phyloP scores from a whole-genome alignment of 2,113 vertebrate species.

The Callorhinus ursinus region DNA sequence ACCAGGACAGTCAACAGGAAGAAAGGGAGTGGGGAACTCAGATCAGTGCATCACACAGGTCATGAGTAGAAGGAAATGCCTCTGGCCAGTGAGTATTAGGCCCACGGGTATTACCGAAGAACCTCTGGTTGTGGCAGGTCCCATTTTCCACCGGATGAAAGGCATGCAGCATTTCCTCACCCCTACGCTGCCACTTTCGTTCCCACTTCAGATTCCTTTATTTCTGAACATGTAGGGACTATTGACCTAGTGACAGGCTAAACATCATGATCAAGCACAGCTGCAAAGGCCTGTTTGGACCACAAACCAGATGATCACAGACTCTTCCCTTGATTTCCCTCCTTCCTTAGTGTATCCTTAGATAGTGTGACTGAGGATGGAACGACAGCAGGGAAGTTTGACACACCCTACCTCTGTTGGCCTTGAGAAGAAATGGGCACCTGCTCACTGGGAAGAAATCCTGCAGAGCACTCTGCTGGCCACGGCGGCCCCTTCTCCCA shows the following conservation, averaged over 20 bases:
- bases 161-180: not conserved
- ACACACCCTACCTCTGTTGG: not conserved
- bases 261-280: rapidly evolving
- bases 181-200: not conserved
- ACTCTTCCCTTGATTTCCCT: not conserved
- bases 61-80: rapidly evolving
- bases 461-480: not conserved
- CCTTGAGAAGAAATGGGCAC: not conserved
- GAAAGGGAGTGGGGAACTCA: not conserved
- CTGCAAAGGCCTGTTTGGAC: too few species aligned
- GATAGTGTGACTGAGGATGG: not conserved
- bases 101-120: not conserved
- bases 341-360: not conserved
- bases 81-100: rapidly evolving
- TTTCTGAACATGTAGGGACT: not conserved
- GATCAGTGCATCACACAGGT: too few species aligned
- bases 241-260: too few species aligned
- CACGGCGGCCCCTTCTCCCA: rapidly evolving
- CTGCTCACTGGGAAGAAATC: not conserved
- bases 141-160: not conserved
- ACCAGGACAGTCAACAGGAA: not conserved
- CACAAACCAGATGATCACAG: not conserved
- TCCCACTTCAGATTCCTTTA: not conserved
- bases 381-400: not conserved
- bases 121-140: too few species aligned